Base-by-base conservation (phyloP, 1,140 invertebrate genomes). In the Cryptotermes secundus region DNA sequence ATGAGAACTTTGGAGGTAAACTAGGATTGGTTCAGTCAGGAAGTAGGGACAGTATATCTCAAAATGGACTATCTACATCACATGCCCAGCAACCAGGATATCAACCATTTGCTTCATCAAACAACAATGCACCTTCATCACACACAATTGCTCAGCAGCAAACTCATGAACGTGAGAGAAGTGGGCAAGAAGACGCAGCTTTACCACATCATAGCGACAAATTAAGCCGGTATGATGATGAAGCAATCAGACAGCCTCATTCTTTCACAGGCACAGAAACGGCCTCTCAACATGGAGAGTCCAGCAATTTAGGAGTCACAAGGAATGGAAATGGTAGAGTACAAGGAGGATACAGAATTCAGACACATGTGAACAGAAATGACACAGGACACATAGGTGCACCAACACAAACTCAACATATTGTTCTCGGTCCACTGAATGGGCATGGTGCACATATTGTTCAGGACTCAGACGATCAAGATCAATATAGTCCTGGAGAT, bases 401-500 rank as follows among this genome's bases (percentile, higher is more conserved):
- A 65, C 86, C 87, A 38, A 86, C 82, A 85, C 88, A 88, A 83
- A 86, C 86, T 1, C 89, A 89, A 86, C 86, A 87, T 65, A 87
- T 88, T 45, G 84, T 85, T 42, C 45, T 84, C 34, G 80, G 80
- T 26, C 22, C 22, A 59, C 10, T 53, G 6, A 42, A n/a, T 34
- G 45, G 45, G 26, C 53, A 31, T 79, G 89, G 90, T n/a, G 84
- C 88, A 31, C 88, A 87, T n/a, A 87, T 90, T 0, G 88, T 85
- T 7, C 89, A 89, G 82, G 87, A 89, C 45, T 87, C 88, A 3
- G 88, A 86, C 26, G 80, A 49, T 31, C 34, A 26, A 38, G 34
- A 82, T 81, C 65, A 84, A 34, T 45, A 87, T 10, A 87, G 87
- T 83, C 90, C 91, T 86, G 90, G 90, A 34, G 91, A 90, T 87